Evolutionary conservation across 2,888 invertebrate genomes (phyloP).

Genomic region (Cylloceria caligata): DNA sequence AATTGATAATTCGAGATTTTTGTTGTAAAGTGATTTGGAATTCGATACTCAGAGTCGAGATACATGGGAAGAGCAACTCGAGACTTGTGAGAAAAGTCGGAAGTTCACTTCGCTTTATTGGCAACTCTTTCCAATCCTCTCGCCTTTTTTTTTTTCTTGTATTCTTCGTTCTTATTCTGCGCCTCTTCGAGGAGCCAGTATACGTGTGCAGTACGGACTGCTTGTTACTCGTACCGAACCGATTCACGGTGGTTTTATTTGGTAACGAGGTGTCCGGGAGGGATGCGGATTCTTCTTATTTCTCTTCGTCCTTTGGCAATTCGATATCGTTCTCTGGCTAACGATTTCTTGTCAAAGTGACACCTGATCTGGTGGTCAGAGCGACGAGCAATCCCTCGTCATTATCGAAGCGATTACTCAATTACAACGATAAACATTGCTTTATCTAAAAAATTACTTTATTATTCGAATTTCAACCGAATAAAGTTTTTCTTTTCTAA

Average conservation of each 20-base stretch:
- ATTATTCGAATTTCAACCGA: not conserved
- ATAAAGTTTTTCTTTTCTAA: too few species aligned
- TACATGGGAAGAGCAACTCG: slow-evolving; percentile 4
- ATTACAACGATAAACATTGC: too few species aligned
- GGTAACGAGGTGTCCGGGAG: slow-evolving; percentile 34
- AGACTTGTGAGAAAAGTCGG: slow-evolving; percentile 46
- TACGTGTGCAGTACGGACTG: not conserved
- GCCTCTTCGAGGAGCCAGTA: not conserved
- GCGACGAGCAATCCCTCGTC: not conserved
- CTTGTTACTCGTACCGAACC: not conserved
- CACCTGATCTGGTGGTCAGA: not conserved
- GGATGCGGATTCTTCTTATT: not conserved
- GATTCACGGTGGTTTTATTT: slow-evolving; percentile 18
- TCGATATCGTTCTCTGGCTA: slow-evolving; percentile 30
- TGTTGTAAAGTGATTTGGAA: slow-evolving; percentile 3
- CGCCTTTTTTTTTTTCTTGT: slow-evolving; percentile 6
- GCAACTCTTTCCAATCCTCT: slow-evolving; percentile 20
- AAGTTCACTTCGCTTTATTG: slow-evolving; percentile 27
- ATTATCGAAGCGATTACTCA: not conserved
- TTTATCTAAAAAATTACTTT: too few species aligned
- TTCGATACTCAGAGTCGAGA: slow-evolving; percentile 37
- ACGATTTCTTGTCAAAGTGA: slow-evolving; percentile 10
- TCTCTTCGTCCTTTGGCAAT: slow-evolving; percentile 20
- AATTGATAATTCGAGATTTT: not conserved
- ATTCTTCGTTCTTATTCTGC: slow-evolving; percentile 5